Base-by-base conservation (phyloP, 2,797 vertebrate species). In the Xyrichtys novacula region DNA sequence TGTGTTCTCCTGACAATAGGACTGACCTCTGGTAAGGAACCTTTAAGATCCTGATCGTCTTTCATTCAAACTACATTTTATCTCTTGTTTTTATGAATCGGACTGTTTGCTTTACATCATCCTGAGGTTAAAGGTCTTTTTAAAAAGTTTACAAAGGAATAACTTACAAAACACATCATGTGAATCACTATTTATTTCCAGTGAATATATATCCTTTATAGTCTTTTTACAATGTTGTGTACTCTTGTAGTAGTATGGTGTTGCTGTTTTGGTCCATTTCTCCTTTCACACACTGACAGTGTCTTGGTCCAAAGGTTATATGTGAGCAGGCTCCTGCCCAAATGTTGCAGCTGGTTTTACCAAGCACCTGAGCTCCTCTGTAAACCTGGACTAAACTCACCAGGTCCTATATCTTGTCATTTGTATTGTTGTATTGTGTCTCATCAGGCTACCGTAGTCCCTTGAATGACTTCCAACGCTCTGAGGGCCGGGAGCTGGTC, bases 401-500 rank as follows among this genome's bases (percentile, higher is more conserved):
- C 9, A 16, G 6, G 34, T 23, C 29, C 36, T 20, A 17, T 3
- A 2, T 32, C 31, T 3, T n/a, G 31, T 34, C 32, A 34, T 34
- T 34, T 3, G 36, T 59, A 19, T 68, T 58, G 22, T 75, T 80
- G 11, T 81, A 64, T 56, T 65, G 12, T 63, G 3, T 52, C n/a
- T 32, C 12, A 70, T 54, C 80, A 98, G 97, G 90, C 28, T 89
- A 92, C 66, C 94, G 95, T 65, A 97, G 96, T 25, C 89, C 94
- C 0, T 83, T 98, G 54, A 99, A 99, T 80, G 96, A 97, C 82
- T 99, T 96, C 93, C 96, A 98, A 91, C 94, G 95, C 58, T 95
- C 96, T 0, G 95, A 95, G 74, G 96, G 96, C 54, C 89, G 93
- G 1, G 94, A 97, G 81, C 91, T 98, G 70, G 91, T 91, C 14